Percentiles rank a stretch among this genome's conserved stretches.
Conservation (phyloP, 2,113 vertebrate genomes). For the Mirza zaza region DNA sequence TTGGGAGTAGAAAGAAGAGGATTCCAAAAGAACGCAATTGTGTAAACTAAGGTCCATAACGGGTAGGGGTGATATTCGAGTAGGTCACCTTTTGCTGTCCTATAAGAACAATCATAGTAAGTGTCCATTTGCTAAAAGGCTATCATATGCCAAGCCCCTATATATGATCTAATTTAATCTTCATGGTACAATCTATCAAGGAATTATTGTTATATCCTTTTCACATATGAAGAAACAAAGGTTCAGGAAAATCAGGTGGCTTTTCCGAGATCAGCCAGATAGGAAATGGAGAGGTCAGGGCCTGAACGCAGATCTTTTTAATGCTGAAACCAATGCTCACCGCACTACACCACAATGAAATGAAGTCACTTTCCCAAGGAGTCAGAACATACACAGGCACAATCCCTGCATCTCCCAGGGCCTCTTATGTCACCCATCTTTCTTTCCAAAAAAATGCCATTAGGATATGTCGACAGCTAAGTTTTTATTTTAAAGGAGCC, state of each 20-base stretch:
- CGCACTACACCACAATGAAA: not conserved
- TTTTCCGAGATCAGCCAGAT: not conserved
- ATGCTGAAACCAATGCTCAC: not conserved
- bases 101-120: not conserved
- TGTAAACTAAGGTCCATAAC: not conserved
- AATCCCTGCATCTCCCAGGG: not conserved
- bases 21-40: not conserved
- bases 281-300: not conserved
- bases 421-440: not conserved
- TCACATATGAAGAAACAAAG: not conserved
- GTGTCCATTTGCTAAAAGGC: not conserved
- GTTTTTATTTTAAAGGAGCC: constrained; percentile 63
- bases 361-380: not conserved
- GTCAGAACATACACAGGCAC: not conserved
- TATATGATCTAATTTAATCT: not conserved
- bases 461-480: constrained; percentile 44
- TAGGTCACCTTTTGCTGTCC: not conserved
- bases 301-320: not conserved
- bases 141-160: not conserved
- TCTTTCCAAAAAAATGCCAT: not conserved
- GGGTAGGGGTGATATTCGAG: not conserved
- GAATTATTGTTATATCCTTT: not conserved
- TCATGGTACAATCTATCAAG: not conserved
- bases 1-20: not conserved
- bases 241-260: not conserved